Base-by-base conservation (phyloP, 2,797 vertebrate genomes). In the Podargus strigoides region DNA sequence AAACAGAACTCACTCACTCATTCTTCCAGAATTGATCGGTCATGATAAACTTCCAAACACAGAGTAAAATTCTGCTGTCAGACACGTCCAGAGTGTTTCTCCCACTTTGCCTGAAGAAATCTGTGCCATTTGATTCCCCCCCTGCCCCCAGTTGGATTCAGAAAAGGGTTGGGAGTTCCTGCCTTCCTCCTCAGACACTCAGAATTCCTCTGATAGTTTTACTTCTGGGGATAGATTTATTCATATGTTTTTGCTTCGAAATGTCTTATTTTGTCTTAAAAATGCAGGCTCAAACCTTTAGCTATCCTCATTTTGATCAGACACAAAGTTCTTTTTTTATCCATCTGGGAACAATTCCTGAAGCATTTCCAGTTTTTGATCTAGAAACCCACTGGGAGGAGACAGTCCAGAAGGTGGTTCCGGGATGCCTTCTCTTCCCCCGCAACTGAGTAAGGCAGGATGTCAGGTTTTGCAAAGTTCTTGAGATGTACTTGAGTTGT, bases 21-120 rank as follows among this genome's bases (percentile, higher is more conserved):
- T 95, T 95, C 92, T 66, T 94, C 92, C 93, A 94, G 93, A 95
- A 96, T 68, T 94, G 93, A 97, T 97, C 30, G 22, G 88, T 95
- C 85, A 69, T 78, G 94, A 96, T 97, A 96, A 96, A 92, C 89
- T 73, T 94, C 90, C 94, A 94, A 95, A 88, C 74, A 69, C 70
- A 79, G 91, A 78, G 93, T 49, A 59, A 91, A 96, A 93, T 23
- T 58, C 85, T 94, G 92, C 87, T 2, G 13, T 86, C 85, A 92
- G 79, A 92, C 80, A 90, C 85, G 90, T 74, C 76, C 76, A 64
- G 62, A 93, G 47, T 60, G 85, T 94, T 94, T 93, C 67, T 91
- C 62, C 76, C 77, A 88, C 55, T 85, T 94, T 82, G 89, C 77
- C 95, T 93, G 91, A 80, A 94, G 95, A 86, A 94, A 91, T 91